These are phyloP conservation scores for Dascyllus trimaculatus DNA, from an alignment of 2,113 vertebrate genomes.

Conservation along the genomic window DNA sequence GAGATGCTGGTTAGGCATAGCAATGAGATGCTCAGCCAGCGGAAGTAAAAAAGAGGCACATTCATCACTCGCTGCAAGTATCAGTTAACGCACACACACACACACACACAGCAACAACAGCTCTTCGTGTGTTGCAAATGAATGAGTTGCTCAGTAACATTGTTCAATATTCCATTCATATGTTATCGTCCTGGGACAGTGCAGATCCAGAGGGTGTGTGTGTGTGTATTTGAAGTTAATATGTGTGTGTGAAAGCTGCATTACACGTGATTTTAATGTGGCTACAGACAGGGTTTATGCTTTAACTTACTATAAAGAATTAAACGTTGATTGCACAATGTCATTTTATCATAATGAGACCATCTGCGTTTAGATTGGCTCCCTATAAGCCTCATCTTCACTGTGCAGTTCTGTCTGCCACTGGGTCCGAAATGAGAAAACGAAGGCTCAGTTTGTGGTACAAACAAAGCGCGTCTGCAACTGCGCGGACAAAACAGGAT, in stretches of 20 bases:
- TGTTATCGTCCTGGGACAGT: slow-evolving; percentile 44
- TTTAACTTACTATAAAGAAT: no score
- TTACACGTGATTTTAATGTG: not conserved
- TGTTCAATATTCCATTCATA: slow-evolving; percentile 62
- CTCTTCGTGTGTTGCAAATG: slow-evolving; percentile 51
- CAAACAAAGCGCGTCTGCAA: no score
- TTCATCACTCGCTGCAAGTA: slow-evolving; percentile 63
- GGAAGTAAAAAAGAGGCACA: slow-evolving; percentile 63
- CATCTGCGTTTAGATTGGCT: no score
- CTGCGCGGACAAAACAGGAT: no score
- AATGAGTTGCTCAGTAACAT: slow-evolving; percentile 44
- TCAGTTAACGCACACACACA: slow-evolving; percentile 37
- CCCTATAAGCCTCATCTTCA: no score
- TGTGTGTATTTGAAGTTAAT: not conserved
- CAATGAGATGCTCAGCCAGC: slow-evolving; percentile 69
- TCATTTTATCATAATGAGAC: no score
- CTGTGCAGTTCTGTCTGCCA: no score
- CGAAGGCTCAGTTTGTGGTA: no score
- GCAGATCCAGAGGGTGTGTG: slow-evolving; percentile 26
- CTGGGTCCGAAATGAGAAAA: no score
- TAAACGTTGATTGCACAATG: no score
- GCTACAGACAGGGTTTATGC: no score
- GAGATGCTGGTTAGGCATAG: slow-evolving; percentile 68
- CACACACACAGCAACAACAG: slow-evolving; percentile 1
- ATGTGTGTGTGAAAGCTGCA: not conserved